Evolutionary conservation across 2,797 vertebrate species (phyloP).

Genomic region (Lemur catta): DNA sequence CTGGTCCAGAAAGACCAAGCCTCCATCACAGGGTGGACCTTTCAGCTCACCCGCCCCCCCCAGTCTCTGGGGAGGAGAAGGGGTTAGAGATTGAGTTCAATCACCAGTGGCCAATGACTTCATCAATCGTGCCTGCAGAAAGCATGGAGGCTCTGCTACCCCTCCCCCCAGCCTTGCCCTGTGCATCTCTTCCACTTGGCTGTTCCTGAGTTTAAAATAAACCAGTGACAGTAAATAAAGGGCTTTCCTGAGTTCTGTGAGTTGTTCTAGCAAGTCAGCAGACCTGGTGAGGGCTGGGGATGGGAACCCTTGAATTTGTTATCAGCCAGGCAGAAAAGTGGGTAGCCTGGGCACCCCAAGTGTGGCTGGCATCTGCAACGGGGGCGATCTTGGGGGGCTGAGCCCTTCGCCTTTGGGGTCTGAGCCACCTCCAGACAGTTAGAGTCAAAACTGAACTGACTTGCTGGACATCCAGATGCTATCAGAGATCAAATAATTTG

Average conservation of each 20-base stretch:
- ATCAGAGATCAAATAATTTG: not conserved
- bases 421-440: not conserved
- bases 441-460: not conserved
- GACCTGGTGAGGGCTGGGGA: not conserved
- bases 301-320: not conserved
- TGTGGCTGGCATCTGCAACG: not conserved
- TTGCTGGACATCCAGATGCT: not conserved
- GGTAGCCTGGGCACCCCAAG: not conserved
- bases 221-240: not conserved
- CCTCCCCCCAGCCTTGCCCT: not conserved
- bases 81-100: not conserved
- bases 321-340: not conserved
- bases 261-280: not conserved
- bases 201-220: not conserved
- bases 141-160: not conserved
- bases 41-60: not conserved
- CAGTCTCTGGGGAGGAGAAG: no score
- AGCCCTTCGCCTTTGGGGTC: not conserved
- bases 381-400: not conserved
- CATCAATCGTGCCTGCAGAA: not conserved
- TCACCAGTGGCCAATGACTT: not conserved
- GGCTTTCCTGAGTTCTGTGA: not conserved
- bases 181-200: not conserved
- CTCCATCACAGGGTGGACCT: not conserved
- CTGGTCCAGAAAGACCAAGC: not conserved